Evolutionary conservation across 1,140 invertebrate species (phyloP), one percentile per base, ranked within the genome.

Genomic region (Colletes gigas): DNA sequence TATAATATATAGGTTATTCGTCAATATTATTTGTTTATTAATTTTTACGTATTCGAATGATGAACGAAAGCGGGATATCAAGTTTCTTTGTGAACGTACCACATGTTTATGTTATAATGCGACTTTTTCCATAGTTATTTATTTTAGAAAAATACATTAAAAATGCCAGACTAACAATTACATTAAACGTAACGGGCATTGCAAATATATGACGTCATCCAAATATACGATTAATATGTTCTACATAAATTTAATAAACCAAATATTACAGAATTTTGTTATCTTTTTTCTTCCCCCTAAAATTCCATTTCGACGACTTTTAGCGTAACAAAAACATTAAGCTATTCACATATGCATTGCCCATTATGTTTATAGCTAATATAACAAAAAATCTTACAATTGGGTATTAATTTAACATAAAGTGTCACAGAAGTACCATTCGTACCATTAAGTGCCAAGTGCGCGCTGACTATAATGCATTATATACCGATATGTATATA

Each of bases 401-500:
- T 47, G 47, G 30, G 54, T 79, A 78, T 73, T 68, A 78, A 82
- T 78, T 82, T 79, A 79, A 75, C 72, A 10, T 75, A 80, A 47
- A 80, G 47, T 68, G 63, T 80, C 71, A 73, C 44, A 65, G 62
- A 79, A 82, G 62, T 80, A 75, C 78, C 80, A 81, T 74, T 68
- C 81, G 86, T 84, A 86, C 72, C 81, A 72, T 62, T 78, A 83
- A 86, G 75, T 83, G 84, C 80, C 78, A 74, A 84, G 85, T 85
- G 85, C 84, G 54, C 52, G 77, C 80, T 85, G 83, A 82, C 78
- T 88, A 84, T 86, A 30, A 81, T 76, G 82, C 75, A 88, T 88
- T 78, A 83, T 86, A 88, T 87, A 89, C 85, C 83, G 83, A 85
- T 88, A 87, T 90, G 86, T 85, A 89, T 88, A 90, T 87, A 88